phyloP scores from a whole-genome alignment of 1,140 invertebrate species.

The Drosophila equinoxialis region DNA sequence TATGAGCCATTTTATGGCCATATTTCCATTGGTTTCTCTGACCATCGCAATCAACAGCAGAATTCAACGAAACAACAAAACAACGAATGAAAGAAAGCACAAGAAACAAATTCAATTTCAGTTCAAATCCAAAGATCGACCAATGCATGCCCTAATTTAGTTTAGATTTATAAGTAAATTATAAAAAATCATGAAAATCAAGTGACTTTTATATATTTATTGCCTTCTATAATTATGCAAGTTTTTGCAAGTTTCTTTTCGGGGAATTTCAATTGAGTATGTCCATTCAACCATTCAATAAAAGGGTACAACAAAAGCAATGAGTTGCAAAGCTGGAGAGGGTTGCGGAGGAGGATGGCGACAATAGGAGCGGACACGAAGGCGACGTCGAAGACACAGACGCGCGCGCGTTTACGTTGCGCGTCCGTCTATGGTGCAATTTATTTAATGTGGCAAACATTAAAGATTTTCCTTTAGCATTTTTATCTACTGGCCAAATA shows the following conservation, averaged over 20 bases:
- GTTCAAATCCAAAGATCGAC: background rate
- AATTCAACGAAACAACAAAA: constrained; percentile 15
- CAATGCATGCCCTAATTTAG: background rate
- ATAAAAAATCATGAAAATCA: no score
- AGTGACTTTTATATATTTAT: no score
- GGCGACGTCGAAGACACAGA: background rate
- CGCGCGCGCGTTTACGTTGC: background rate
- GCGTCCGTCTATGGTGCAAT: constrained; percentile 11
- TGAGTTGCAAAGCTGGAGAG: background rate
- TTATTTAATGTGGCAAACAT: constrained; percentile 12
- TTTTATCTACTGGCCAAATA: constrained; percentile 13
- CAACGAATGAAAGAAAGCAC: constrained; percentile 5
- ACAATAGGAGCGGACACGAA: background rate
- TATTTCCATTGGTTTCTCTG: constrained; percentile 36
- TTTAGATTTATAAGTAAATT: no score
- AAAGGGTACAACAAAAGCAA: background rate
- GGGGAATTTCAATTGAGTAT: background rate
- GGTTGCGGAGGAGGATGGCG: background rate
- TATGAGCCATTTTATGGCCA: constrained; percentile 52
- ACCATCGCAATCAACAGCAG: constrained; percentile 21
- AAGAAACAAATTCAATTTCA: background rate
- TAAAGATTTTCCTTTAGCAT: constrained; percentile 9
- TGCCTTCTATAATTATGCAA: no score
- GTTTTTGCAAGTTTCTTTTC: no score
- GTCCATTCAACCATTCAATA: background rate